Base-by-base conservation (phyloP, 2,113 vertebrate genomes). In the Pelmatolapia mariae region DNA sequence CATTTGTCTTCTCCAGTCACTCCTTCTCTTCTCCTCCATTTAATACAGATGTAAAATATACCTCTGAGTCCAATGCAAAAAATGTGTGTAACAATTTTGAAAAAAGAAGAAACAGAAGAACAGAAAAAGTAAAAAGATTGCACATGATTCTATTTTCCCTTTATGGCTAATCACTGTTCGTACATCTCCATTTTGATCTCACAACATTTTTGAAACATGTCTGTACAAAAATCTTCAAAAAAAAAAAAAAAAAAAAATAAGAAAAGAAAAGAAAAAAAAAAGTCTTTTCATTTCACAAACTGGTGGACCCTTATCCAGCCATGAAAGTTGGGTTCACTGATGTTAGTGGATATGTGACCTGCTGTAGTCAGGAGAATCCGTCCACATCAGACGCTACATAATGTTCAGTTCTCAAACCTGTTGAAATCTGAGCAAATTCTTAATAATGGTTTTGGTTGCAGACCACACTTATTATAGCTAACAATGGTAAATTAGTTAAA, bases 231-330 rank as follows among this genome's bases (percentile, higher is more conserved):
- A 8, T 9, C 16, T 50, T 50, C 3, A 5, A 52, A 2, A 19
- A 19, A 19, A 50, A 19, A 19, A 52, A 52, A 50, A 19, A 19
- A 52, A 52, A n/a, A 4, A 47, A 6, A 3, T 6, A 6, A 45
- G 5, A 12, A 16, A 0, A 13, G 4, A 0, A 0, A 5, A 43
- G 2, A 5, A 36, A 4, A 8, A 4, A 50, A 19, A 19, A 52
- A 52, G 29, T 61, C 3, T 33, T 61, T 61, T 33, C 16, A 33
- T 61, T 61, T 61, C 16, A 61, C 57, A 61, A 61, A 61, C 59
- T 63, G 29, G 59, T 33, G 59, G 29, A 63, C 19, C 29, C 29
- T 33, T 19, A 63, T 33, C 59, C 16, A 63, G 59, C 59, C 59
- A 63, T 11, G 31, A 43, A 73, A 45, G 13, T 15, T 43, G n/a